Percentiles rank a stretch among this genome's conserved stretches.
phyloP scores from a whole-genome alignment of 2,888 invertebrate genomes.

The Eupeodes luniger region DNA sequence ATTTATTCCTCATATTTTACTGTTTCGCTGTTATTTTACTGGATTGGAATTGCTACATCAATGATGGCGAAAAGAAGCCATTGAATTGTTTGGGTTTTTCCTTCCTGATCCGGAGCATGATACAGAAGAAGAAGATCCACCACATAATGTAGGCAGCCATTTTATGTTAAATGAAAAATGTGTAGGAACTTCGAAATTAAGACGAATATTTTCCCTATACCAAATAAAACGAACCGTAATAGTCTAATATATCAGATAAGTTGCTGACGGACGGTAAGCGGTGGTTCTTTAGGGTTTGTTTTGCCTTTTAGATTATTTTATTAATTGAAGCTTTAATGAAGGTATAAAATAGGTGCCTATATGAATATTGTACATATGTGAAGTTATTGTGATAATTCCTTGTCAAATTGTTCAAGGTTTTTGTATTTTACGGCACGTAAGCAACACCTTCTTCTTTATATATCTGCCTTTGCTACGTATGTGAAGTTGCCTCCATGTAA shows the following conservation, averaged over 20 bases:
- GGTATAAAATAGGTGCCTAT: too few relatives aligned
- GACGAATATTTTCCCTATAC: not conserved
- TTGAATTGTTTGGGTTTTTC: conserved; percentile 46
- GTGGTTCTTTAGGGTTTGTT: not conserved
- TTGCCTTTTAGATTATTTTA: conserved; percentile 43
- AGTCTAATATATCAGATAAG: not conserved
- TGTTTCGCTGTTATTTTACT: conserved; percentile 30
- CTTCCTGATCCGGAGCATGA: not conserved
- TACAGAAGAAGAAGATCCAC: not conserved
- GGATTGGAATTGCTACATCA: conserved; percentile 35
- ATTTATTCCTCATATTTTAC: conserved; percentile 59
- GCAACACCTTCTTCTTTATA: not conserved
- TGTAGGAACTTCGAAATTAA: conserved; percentile 15
- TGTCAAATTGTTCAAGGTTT: conserved; percentile 49
- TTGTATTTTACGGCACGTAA: not conserved
- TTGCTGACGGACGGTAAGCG: too few relatives aligned
- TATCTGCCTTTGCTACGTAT: not conserved
- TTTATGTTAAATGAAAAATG: conserved; percentile 32
- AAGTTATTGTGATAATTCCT: conserved; percentile 61
- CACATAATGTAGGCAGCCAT: conserved; percentile 32
- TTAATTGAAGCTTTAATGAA: not conserved
- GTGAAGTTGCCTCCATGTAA: too few relatives aligned
- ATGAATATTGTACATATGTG: not conserved
- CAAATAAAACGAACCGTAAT: not conserved
- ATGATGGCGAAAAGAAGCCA: not conserved